Conservation (phyloP, 2,113 vertebrate genomes). For the Zapus hudsonius region DNA sequence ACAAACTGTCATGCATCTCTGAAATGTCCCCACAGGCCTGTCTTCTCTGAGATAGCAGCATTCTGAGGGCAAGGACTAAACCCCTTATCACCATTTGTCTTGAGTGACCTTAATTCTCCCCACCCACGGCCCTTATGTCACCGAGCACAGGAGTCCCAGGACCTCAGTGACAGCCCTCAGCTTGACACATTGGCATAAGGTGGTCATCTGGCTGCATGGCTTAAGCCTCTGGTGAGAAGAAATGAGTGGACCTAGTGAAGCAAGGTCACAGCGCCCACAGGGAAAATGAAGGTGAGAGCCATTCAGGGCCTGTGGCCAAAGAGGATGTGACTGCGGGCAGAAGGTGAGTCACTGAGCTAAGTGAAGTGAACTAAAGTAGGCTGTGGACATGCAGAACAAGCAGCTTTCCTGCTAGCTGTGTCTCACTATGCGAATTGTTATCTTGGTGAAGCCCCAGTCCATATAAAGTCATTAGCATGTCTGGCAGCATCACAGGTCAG, state of each 20-base stretch:
- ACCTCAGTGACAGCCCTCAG: background rate
- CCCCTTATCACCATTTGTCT: background rate
- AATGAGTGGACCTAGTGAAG: background rate
- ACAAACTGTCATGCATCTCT: background rate
- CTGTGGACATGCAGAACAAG: background rate
- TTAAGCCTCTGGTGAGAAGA: background rate
- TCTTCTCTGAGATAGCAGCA: background rate
- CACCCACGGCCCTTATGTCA: accelerated
- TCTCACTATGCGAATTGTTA: background rate
- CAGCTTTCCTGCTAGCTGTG: background rate
- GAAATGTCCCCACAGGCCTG: background rate
- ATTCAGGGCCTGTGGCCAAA: background rate
- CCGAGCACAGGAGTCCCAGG: background rate
- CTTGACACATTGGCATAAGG: background rate
- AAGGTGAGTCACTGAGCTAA: background rate
- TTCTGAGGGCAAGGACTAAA: background rate
- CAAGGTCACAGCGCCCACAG: background rate
- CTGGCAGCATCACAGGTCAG: background rate
- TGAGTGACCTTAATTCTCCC: background rate
- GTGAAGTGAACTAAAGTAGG: background rate
- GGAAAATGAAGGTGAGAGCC: background rate
- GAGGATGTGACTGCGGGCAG: background rate
- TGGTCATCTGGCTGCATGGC: background rate
- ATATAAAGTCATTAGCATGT: background rate
- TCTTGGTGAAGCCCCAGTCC: background rate